Base-by-base conservation (phyloP, 2,888 invertebrate species). In the Punctoribates punctum region DNA sequence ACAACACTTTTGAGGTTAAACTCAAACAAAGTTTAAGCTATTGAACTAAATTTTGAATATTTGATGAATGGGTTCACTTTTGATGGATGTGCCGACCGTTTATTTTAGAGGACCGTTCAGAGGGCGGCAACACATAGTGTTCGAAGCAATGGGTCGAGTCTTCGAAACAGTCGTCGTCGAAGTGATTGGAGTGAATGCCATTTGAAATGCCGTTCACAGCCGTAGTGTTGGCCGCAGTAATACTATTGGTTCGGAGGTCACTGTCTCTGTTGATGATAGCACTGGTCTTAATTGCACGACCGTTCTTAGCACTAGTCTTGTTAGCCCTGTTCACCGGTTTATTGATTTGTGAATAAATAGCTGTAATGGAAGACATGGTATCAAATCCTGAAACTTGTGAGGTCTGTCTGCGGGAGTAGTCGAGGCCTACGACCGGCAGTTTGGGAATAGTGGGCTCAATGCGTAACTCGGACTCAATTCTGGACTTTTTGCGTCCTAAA, bases 371-470 rank as follows among this genome's bases (percentile, higher is more conserved):
- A 23, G 70, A 72, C 75, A 75, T 54, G 13, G 75, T 73, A 42
- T 75, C 75, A 46, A 72, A 75, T 23, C 75, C n/a, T 4, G 72
- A 51, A 23, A 75, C 73, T 11, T 57, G 34, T 5, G 75, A 75
- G 15, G 57, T 75, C 20, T 75, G 70, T 48, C 75, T 17, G 8
- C 23, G 72, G 27, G 29, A 48, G 42, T 75, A 75, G 34, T 75
- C 75, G 17, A 75, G 75, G 27, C 75, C 75, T 27, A 75, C 34
- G 13, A 75, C 72, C 29, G 75, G 70, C 15, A 72, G 23, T 46
- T 75, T 75, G 0, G 75, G 75, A 25, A 75, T 73, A n/a, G 75
- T 72, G 25, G 62, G 20, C 51, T 75, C 75, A 54, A 75, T 75
- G n/a, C 46, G 67, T 25, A 46, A 34, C 34, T 34, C 27, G n/a